Base-by-base conservation (phyloP, 2,113 vertebrate genomes). In the Corapipo altera region DNA sequence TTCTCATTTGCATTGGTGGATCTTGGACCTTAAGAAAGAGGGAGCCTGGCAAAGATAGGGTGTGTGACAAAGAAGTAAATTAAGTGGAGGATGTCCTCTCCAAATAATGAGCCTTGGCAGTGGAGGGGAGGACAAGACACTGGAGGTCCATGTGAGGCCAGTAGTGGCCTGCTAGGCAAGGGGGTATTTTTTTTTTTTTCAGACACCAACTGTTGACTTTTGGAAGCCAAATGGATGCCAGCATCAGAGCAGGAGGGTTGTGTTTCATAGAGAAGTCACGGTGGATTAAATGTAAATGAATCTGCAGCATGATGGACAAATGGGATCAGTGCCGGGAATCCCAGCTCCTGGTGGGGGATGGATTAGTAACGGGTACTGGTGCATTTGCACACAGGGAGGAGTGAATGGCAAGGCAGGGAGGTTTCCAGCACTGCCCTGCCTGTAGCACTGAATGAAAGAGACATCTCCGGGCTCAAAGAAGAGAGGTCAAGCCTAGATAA, bases 401-500 rank as follows among this genome's bases (percentile, higher is more conserved):
- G 30, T 76, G 69, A 95, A 88, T 85, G 71, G 61, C 44, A 35
- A 49, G 39, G 59, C 62, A 81, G 52, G 85, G 91, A 82, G 65
- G 58, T 91, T 92, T 91, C 69, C 73, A 93, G 82, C 35, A 11
- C 23, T 46, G 85, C 85, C 22, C 89, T 91, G 85, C 61, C 59
- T 66, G 20, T 51, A 55, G 85, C 48, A 35, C 57, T 5, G 23
- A 82, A 62, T 8, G 87, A 87, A 94, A 96, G 87, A 93, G 78
- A 89, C 92, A 54, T 93, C 89, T 89, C 75, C 0, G 0, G 49
- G 70, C 94, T 91, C 48, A 48, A 39, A 96, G 85, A 90, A 79
- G 79, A 67, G 93, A 87, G 94, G 93, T 97, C 95, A 94, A 94
- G 77, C 87, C 78, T 96, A 87, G 88, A 91, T 89, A 96, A 97